A percentile compares a stretch with the other conserved stretches of the same genome.
These are phyloP conservation scores for Leptobrachium leishanense DNA, from an alignment of 2,113 vertebrate species.

Conservation along the genomic window DNA sequence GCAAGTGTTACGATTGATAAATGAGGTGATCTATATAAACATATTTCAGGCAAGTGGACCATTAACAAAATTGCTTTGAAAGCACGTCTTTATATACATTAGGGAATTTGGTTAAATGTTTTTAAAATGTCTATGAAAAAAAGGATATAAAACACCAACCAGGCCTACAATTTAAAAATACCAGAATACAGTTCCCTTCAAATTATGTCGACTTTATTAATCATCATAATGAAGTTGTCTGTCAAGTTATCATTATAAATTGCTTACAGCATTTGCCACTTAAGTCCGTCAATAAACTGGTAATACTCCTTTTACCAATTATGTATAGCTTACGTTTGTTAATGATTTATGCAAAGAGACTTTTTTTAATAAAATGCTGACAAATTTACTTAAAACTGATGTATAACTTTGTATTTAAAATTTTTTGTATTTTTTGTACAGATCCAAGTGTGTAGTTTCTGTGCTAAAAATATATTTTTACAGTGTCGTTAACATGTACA, in stretches of 20 bases:
- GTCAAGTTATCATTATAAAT: conserved; percentile 29
- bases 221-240: conserved; percentile 1
- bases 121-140: conserved; percentile 13
- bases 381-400: conserved; percentile 10
- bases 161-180: conserved; percentile 21
- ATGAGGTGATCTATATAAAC: conserved; percentile 67
- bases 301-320: conserved; percentile 31
- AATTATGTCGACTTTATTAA: conserved; percentile 32
- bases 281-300: conserved; percentile 9
- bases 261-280: not conserved
- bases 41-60: conserved; percentile 60
- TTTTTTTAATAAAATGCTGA: not conserved
- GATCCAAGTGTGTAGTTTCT: too few species aligned
- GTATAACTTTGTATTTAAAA: not conserved
- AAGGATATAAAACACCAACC: conserved; percentile 13
- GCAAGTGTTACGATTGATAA: conserved; percentile 61
- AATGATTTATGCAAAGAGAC: not conserved
- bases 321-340: not conserved
- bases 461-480: too few species aligned
- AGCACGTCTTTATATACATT: conserved; percentile 42
- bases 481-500: too few species aligned
- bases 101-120: conserved; percentile 2
- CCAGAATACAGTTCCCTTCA: conserved; percentile 18
- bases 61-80: conserved; percentile 60
- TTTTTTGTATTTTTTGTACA: not conserved